These are phyloP conservation scores for Teleogryllus oceanicus DNA, from an alignment of 2,888 invertebrate species.

Conservation along the genomic window DNA sequence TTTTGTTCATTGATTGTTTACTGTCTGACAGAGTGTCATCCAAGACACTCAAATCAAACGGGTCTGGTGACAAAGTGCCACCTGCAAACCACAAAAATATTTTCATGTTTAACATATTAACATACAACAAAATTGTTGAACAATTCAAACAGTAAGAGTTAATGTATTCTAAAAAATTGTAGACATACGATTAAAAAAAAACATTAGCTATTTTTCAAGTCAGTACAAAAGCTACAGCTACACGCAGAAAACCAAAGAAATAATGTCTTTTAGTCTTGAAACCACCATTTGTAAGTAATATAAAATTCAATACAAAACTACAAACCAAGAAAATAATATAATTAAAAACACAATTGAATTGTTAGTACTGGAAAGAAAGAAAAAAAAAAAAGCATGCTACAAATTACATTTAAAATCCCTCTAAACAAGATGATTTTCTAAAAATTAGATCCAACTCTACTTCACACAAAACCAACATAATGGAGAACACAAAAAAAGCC, in stretches of 20 bases:
- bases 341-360: neutral
- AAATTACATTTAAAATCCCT: neutral
- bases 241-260: too few species aligned
- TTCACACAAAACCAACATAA: too few species aligned
- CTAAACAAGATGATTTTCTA: neutral
- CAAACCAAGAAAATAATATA: neutral
- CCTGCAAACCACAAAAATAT: slow-evolving; percentile 39
- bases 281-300: too few species aligned
- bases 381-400: slow-evolving; percentile 18
- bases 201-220: too few species aligned
- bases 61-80: slow-evolving; percentile 52
- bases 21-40: slow-evolving; percentile 52
- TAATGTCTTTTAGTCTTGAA: too few species aligned
- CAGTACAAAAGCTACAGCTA: too few species aligned
- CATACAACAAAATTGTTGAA: neutral
- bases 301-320: too few species aligned
- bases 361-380: too few species aligned
- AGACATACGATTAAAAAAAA: too few species aligned
- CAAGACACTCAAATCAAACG: slow-evolving; percentile 65
- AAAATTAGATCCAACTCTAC: too few species aligned
- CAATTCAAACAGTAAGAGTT: neutral
- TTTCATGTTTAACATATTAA: slow-evolving; percentile 7
- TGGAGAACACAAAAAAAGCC: neutral
- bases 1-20: slow-evolving; percentile 60
- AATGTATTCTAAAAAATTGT: neutral